phyloP scores from a whole-genome alignment of 2,797 vertebrate genomes.

The Cossypha niveicapilla region DNA sequence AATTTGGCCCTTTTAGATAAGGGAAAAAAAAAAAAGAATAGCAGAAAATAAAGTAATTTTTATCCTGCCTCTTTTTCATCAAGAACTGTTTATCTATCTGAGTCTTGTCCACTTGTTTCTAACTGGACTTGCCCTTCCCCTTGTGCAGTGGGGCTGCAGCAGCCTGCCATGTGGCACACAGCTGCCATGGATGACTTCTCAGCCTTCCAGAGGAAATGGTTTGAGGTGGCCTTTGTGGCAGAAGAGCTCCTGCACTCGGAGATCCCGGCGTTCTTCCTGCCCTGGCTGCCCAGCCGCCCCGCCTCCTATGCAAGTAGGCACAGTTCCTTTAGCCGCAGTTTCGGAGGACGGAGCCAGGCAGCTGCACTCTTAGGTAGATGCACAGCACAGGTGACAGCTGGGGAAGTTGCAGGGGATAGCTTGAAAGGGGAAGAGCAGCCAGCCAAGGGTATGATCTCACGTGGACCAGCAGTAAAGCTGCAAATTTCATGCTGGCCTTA shows the following conservation, averaged over 20 bases:
- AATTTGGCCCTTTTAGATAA: neutral
- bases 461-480: constrained; percentile 34
- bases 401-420: constrained; percentile 9
- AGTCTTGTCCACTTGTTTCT: neutral
- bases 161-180: constrained; percentile 80
- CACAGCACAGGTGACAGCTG: constrained; percentile 57
- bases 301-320: constrained; percentile 98
- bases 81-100: neutral
- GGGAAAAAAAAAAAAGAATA: no score
- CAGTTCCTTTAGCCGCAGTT: constrained; percentile 99
- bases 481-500: constrained; percentile 24
- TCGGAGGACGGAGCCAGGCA: constrained; percentile 98
- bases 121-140: neutral
- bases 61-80: neutral
- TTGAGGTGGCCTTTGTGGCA: constrained; percentile 92
- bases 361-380: constrained; percentile 93
- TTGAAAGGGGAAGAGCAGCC: constrained; percentile 46
- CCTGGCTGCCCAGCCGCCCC: constrained; percentile 95
- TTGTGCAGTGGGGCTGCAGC: constrained; percentile 69
- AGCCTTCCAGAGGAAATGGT: constrained; percentile 96
- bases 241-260: constrained; percentile 92
- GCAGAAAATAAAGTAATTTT: neutral
- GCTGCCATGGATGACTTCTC: constrained; percentile 89
- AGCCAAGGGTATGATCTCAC: constrained; percentile 58
- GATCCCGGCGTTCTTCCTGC: constrained; percentile 91